Conservation (phyloP, 1,140 invertebrate genomes). For the Papilio polyxenes region DNA sequence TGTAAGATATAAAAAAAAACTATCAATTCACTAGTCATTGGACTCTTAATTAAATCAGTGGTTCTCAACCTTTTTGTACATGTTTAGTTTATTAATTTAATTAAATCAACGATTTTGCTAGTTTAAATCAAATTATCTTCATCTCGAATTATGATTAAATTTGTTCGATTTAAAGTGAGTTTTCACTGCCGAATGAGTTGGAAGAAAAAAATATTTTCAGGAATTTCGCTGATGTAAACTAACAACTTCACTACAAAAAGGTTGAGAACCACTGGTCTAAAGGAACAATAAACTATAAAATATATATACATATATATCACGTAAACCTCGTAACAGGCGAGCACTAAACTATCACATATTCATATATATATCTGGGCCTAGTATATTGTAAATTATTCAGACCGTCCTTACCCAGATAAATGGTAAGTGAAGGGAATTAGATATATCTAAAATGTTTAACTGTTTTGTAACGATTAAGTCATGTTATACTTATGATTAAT, state of each 20-base stretch:
- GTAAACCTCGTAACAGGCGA: not conserved
- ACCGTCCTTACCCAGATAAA: slow-evolving; percentile 78
- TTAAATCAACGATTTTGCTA: too few relatives aligned
- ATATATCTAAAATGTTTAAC: slow-evolving; percentile 74
- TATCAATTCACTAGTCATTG: slow-evolving; percentile 29
- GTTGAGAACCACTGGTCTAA: not conserved
- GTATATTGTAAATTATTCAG: slow-evolving; percentile 76
- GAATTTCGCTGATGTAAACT: too few relatives aligned
- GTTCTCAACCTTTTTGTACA: not conserved
- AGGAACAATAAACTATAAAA: slow-evolving; percentile 29
- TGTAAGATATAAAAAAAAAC: slow-evolving; percentile 24
- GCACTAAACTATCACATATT: slow-evolving; percentile 29
- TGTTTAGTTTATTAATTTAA: too few relatives aligned
- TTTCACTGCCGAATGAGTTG: too few relatives aligned
- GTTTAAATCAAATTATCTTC: too few relatives aligned
- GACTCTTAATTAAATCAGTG: slow-evolving; percentile 14
- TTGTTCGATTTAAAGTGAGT: too few relatives aligned
- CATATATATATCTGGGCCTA: slow-evolving; percentile 73
- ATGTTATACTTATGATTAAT: slow-evolving; percentile 80
- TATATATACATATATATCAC: not conserved
- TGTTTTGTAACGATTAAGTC: slow-evolving; percentile 79
- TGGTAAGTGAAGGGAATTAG: slow-evolving; percentile 75
- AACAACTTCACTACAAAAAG: not conserved
- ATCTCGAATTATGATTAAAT: too few relatives aligned
- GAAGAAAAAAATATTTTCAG: too few relatives aligned